Conservation (phyloP, 2,888 invertebrate genomes). For the Lottia scabra region DNA sequence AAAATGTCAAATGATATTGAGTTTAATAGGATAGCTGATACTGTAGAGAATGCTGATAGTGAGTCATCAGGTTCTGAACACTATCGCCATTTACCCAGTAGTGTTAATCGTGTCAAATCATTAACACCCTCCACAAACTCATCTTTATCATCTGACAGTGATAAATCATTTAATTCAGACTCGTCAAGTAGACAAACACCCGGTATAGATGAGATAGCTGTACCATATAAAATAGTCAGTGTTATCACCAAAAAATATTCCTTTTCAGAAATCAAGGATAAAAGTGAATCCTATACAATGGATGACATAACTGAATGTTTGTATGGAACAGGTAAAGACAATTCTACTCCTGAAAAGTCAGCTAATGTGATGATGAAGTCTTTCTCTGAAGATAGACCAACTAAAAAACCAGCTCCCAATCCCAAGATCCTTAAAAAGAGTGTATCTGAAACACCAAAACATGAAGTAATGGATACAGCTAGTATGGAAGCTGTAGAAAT, state of each 20-base stretch:
- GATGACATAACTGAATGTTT: conserved; percentile 28
- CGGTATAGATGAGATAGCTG: conserved; percentile 8
- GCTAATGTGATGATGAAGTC: not conserved
- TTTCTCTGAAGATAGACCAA: conserved; percentile 9
- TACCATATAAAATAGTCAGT: conserved; percentile 24
- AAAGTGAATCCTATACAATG: conserved; percentile 18
- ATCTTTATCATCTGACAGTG: conserved; percentile 21
- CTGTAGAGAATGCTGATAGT: conserved; percentile 15
- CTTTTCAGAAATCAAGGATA: conserved; percentile 16
- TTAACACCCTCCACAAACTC: conserved; percentile 18
- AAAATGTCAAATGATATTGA: conserved; percentile 22
- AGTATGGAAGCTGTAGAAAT: conserved; percentile 51
- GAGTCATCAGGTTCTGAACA: conserved; percentile 14
- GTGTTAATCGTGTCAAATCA: conserved; percentile 1
- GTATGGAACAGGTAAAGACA: conserved; percentile 13
- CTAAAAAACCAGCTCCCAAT: not conserved
- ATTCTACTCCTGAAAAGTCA: not conserved
- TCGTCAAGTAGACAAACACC: not conserved
- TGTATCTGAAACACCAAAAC: conserved; percentile 29
- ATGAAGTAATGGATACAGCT: conserved; percentile 27
- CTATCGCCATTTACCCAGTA: not conserved
- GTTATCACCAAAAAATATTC: conserved; percentile 19
- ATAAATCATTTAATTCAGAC: conserved; percentile 9
- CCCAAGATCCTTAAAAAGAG: conserved; percentile 8
- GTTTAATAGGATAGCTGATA: conserved; percentile 20